Base-by-base conservation (phyloP, 2,888 invertebrate species). In the Drosophila rellima region DNA sequence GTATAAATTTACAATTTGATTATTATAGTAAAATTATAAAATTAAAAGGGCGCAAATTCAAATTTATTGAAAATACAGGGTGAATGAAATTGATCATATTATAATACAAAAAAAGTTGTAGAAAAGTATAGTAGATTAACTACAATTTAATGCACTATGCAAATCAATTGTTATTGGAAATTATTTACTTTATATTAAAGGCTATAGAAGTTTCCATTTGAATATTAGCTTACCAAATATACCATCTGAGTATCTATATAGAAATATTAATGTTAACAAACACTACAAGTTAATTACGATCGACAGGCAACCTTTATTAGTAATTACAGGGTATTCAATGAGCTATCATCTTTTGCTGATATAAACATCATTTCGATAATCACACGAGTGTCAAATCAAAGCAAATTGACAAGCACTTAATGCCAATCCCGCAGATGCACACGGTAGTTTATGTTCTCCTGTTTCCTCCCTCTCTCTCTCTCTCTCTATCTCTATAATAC, bases 381-480 rank as follows among this genome's bases (percentile, higher is more conserved):
- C 57, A 35, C 45, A 40, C 26, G 57, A 54, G 68, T 69, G 60
- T 70, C 61, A 50, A 74, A 54, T 74, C 61, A 56, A 63, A 60
- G 74, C 55, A 67, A 74, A 67, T 74, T 77, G 77, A 64, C 67
- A 68, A 73, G 73, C 73, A 65, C 70, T 87, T 73, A 83, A 71
- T 71, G 74, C 80, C 71, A 69, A 68, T 74, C 70, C 52, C 73
- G 57, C 71, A 66, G 67, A 60, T 80, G 70, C 29, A 26, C 26
- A 37, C 44, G 11, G 13, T 56, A 13, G 13, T 60, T 52, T 40
- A 57, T 61, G 44, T 31, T 51, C 48, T 64, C 55, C 67, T 66
- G 48, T 63, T 17, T 54, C n/a, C 17, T 13, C 13, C 11, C 15
- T 40, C 29, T 54, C n/a, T 17, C 31, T 29, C 15, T 26, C 26